A percentile compares a stretch with the other conserved stretches of the same genome.
Conservation (phyloP, 2,888 invertebrate genomes). For the Diogma glabrata region DNA sequence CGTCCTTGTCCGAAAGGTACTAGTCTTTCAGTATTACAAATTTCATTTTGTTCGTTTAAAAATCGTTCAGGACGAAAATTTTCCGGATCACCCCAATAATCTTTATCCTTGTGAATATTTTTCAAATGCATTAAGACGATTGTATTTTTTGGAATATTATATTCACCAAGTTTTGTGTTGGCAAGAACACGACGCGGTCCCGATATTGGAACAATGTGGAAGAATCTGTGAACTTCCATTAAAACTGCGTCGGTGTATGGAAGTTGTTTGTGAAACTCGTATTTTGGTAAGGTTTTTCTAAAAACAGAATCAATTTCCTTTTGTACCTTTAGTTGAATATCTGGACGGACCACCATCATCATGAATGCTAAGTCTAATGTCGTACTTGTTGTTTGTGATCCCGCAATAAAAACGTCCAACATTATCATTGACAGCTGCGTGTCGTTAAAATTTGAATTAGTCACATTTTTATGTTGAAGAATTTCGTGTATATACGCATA, state of each 20-base stretch:
- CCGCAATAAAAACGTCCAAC: constrained; percentile 56
- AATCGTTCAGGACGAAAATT: constrained; percentile 53
- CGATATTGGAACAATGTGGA: constrained; percentile 41
- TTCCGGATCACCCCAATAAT: constrained; percentile 49
- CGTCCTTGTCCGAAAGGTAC: constrained; percentile 41
- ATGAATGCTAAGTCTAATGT: constrained; percentile 50
- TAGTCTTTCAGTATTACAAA: constrained; percentile 29
- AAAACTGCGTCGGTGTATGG: constrained; percentile 44
- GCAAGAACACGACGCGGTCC: constrained; percentile 44
- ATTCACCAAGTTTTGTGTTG: constrained; percentile 43
- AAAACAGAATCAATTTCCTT: constrained; percentile 40
- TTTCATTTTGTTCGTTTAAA: constrained; percentile 31
- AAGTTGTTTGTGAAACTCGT: constrained; percentile 36
- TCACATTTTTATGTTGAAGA: constrained; percentile 28
- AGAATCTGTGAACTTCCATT: constrained; percentile 44
- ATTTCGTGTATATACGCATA: constrained; percentile 51
- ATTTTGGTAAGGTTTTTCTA: constrained; percentile 23
- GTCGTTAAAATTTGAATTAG: constrained; percentile 28
- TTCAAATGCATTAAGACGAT: constrained; percentile 41
- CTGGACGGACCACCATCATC: constrained; percentile 44
- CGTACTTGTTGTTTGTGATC: constrained; percentile 49
- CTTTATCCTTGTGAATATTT: constrained; percentile 44
- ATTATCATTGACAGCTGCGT: constrained; percentile 52
- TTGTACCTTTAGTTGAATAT: constrained; percentile 45
- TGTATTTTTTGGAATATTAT: constrained; percentile 42